phyloP scores from a whole-genome alignment of 2,113 vertebrate species.

The Phaetusa simplex region DNA sequence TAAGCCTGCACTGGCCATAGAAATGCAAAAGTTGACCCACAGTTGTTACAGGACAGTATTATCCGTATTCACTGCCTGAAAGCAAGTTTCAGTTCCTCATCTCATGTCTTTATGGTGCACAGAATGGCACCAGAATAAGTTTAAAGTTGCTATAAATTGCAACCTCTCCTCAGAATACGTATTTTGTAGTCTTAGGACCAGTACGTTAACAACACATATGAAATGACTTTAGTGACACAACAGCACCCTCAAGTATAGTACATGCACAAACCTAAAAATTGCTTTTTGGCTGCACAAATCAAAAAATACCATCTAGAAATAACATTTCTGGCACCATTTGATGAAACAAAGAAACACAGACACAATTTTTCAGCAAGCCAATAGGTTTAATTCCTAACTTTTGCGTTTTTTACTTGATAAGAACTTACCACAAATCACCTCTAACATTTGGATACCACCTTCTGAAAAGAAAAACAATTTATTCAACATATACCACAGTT shows the following conservation, averaged over 20 bases:
- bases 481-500: neutral
- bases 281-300: neutral
- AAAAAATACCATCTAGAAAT: neutral
- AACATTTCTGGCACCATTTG: neutral
- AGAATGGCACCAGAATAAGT: neutral
- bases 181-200: neutral
- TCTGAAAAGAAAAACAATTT: neutral
- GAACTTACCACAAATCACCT: neutral
- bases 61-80: neutral
- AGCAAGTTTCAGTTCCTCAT: neutral
- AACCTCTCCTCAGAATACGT: neutral
- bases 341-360: neutral
- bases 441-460: neutral
- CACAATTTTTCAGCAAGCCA: neutral
- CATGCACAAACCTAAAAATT: neutral
- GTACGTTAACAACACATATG: neutral
- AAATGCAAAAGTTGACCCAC: neutral
- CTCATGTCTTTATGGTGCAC: neutral
- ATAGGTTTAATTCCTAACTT: neutral
- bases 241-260: neutral
- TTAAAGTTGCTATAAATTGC: neutral
- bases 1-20: neutral
- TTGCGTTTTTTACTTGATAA: neutral
- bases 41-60: neutral
- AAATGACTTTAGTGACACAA: neutral